Evolutionary conservation across 2,888 invertebrate genomes (phyloP), one percentile per base, ranked within the genome.

Genomic region (Chrysotoxum bicinctum): DNA sequence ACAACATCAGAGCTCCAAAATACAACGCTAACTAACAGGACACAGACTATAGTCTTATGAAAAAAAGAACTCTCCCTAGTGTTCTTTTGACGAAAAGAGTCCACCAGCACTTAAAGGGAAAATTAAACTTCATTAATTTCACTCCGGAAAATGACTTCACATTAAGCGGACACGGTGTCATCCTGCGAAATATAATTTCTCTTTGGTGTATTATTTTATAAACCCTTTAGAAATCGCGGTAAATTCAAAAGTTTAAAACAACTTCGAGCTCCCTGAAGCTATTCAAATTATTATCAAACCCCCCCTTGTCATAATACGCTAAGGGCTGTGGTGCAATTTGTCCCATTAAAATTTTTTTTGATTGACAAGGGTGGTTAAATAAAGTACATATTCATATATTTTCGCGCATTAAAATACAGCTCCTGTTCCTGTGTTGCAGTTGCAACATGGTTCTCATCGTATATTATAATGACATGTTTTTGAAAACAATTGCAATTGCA

Each of bases 121-220:
- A 79, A 72, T 72, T 68, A 56, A 79, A 68, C 64, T 76, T 79
- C 79, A 79, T 79, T 84, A 75, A 79, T 54, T 72, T 75, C 58
- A 84, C 66, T 84, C 66, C 48, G 72, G 66, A 70, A 72, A 84
- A 76, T 84, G 54, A 54, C 58, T 84, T 72, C 62, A 54, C 79
- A 68, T 66, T 76, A 60, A 72, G 35, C 70, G 83, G 83, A 79
- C 79, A 52, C 58, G 64, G 64, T 64, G 64, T 74, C 70, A 52
- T 70, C 43, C 21, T 43, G 26, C 19, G 50, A 60, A n/a, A 56
- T 69, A 75, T 26, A 64, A 23, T 74, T 62, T 62, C 40, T 48
- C 54, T 48, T 45, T 40, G 77, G 30, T 12, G 30, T n/a, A 43
- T 16, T n/a, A 16, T 30, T 40, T 40, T 26, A 37, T 40, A 5